Conservation (phyloP, 1,140 invertebrate genomes). For the Coenobita brevimanus region DNA sequence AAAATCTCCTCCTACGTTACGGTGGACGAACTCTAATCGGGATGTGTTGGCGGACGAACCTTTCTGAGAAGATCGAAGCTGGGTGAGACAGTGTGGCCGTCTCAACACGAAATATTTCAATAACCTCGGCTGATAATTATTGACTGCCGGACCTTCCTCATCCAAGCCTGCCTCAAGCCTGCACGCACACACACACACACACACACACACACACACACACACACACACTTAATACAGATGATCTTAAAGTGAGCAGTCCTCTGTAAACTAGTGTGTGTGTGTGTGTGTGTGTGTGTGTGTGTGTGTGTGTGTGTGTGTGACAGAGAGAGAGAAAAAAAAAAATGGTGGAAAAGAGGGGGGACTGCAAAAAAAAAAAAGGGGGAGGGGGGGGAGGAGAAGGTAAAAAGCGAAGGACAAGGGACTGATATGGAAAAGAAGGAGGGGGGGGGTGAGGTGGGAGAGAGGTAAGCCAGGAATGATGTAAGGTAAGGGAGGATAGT, state of each 20-base stretch:
- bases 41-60: neutral
- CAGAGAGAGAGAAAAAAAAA: neutral
- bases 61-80: neutral
- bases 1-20: no score
- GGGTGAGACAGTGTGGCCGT: neutral
- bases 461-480: neutral
- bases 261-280: no score
- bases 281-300: no score
- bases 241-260: no score
- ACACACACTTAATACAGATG: no score
- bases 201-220: no score
- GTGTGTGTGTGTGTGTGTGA: neutral
- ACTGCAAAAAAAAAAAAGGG: neutral
- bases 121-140: neutral
- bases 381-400: neutral
- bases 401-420: neutral
- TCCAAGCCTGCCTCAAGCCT: no score
- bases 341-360: neutral
- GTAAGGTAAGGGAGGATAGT: no score
- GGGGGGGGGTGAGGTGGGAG: neutral
- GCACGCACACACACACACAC: no score
- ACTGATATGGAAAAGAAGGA: neutral
- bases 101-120: conserved; percentile 3
- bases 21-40: no score
- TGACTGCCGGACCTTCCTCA: no score